These are phyloP conservation scores for Lepeophtheirus salmonis DNA, from an alignment of 1,140 invertebrate species.

Conservation along the genomic window DNA sequence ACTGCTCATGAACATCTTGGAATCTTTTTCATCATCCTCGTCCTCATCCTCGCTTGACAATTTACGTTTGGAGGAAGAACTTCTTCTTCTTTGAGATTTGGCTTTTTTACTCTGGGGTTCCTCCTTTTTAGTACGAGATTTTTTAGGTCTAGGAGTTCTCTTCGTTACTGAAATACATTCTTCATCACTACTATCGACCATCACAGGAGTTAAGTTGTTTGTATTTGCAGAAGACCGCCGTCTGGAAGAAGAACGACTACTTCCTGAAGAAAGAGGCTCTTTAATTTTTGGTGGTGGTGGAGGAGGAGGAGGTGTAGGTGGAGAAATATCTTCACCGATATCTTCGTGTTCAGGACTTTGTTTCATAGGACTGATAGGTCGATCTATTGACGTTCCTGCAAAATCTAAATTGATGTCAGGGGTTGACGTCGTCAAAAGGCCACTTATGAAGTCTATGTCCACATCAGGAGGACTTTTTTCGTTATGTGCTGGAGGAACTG, in stretches of 20 bases:
- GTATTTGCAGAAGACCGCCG: neutral
- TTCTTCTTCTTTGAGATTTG: neutral
- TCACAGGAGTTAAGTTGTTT: neutral
- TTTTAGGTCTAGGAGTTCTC: neutral
- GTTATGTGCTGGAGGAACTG: too few species aligned
- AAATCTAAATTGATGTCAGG: neutral
- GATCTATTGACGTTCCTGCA: neutral
- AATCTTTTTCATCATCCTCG: neutral
- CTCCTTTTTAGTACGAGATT: neutral
- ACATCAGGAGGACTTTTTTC: neutral
- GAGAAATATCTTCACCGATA: too few species aligned
- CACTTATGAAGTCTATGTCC: neutral
- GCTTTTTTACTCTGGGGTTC: neutral
- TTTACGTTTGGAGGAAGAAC: neutral
- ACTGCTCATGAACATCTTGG: neutral
- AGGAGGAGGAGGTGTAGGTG: neutral
- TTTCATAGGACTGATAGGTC: neutral
- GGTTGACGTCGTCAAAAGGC: neutral
- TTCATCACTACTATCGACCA: neutral
- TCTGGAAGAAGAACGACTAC: neutral
- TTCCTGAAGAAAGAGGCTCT: neutral
- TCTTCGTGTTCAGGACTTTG: neutral
- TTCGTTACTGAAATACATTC: neutral
- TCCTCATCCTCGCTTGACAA: neutral
- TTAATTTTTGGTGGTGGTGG: neutral